Conservation (phyloP, 92 coral and sea anemone species). For the Hydrozoanthus gracilis region DNA sequence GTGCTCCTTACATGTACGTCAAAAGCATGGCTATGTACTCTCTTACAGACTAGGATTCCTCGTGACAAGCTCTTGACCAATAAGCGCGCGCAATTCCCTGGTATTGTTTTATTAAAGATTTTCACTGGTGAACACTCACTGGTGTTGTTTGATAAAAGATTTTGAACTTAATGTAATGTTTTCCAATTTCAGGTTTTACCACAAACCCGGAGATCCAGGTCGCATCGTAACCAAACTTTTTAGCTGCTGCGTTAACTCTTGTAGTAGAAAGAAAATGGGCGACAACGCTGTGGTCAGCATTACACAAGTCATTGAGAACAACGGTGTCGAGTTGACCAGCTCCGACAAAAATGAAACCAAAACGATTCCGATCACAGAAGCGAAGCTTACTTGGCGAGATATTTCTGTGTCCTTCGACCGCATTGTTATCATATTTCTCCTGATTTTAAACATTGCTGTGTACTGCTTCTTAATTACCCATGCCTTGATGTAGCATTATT, state of each 20-base stretch:
- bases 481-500: no score
- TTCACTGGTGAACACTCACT: no score
- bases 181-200: neutral
- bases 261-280: neutral
- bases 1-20: no score
- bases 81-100: no score
- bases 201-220: constrained; percentile 6
- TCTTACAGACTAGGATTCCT: no score
- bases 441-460: neutral
- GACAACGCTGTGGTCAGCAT: neutral
- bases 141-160: no score
- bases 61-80: no score
- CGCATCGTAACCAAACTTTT: neutral
- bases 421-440: neutral
- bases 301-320: neutral
- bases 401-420: constrained; percentile 3
- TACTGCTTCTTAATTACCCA: neutral
- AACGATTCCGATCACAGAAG: neutral
- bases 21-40: no score
- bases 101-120: no score
- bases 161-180: no score
- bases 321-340: neutral
- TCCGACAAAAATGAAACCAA: neutral
- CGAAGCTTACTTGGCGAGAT: neutral
- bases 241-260: neutral